These are phyloP conservation scores for Drosophila paranaensis DNA, from an alignment of 2,888 invertebrate genomes.

Conservation along the genomic window DNA sequence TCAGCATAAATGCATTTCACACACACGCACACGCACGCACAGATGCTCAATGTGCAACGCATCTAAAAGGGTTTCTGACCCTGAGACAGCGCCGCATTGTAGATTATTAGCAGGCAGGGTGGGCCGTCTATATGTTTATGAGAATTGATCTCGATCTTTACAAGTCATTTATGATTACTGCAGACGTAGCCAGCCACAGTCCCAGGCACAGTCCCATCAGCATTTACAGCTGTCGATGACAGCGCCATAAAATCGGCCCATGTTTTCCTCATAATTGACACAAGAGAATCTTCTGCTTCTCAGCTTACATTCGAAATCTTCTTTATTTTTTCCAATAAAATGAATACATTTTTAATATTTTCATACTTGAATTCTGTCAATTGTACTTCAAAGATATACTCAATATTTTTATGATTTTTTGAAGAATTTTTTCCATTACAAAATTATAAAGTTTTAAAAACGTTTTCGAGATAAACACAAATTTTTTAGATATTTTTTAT, in stretches of 20 bases:
- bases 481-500: no score
- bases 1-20: conserved; percentile 69
- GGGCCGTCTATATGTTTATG: conserved; percentile 37
- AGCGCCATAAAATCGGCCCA: conserved; percentile 27
- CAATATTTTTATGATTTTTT: no score
- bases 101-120: conserved; percentile 45
- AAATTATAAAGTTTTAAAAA: no score
- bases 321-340: no score
- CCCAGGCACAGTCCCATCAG: conserved; percentile 14
- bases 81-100: conserved; percentile 51
- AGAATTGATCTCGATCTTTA: conserved; percentile 57
- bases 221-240: conserved; percentile 47
- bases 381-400: no score
- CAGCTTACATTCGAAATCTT: not conserved
- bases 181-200: conserved; percentile 9
- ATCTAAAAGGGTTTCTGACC: conserved; percentile 77
- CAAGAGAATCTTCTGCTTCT: conserved; percentile 2
- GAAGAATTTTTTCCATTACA: no score
- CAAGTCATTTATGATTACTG: conserved; percentile 35
- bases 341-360: not conserved
- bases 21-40: conserved; percentile 52
- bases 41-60: conserved; percentile 15
- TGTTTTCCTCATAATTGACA: conserved; percentile 55
- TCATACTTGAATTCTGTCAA: not conserved
- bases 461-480: no score